A percentile compares a stretch with the other conserved stretches of the same genome.
Evolutionary conservation across 2,888 invertebrate genomes (phyloP).

Genomic region (Parnassius glacialis): DNA sequence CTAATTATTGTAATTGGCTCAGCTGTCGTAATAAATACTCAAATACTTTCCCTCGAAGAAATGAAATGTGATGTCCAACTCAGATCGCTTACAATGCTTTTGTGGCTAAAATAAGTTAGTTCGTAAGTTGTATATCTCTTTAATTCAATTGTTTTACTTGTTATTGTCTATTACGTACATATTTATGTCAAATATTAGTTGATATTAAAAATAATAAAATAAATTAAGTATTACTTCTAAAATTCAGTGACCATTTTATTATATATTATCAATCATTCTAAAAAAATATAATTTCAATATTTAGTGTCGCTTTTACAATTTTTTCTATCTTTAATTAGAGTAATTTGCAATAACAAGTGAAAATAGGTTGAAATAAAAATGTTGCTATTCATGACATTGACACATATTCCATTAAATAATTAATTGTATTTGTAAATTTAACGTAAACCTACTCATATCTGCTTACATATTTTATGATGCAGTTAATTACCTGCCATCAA

Average conservation of each 20-base stretch:
- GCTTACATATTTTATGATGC: conserved; percentile 59
- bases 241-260: background rate
- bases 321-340: background rate
- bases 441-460: conserved; percentile 72
- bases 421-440: conserved; percentile 50
- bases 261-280: background rate
- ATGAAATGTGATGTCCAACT: conserved; percentile 52
- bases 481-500: conserved; percentile 19
- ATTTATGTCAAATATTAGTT: too few relatives aligned
- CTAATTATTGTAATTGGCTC: conserved; percentile 39
- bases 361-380: conserved; percentile 35
- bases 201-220: too few relatives aligned
- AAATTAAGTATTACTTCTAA: background rate
- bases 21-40: conserved; percentile 62
- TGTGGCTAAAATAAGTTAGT: conserved; percentile 67
- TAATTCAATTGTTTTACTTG: conserved; percentile 39
- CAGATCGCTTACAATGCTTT: conserved; percentile 70
- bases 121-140: conserved; percentile 65
- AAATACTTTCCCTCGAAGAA: conserved; percentile 37
- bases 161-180: conserved; percentile 22
- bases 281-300: too few relatives aligned
- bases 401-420: conserved; percentile 53
- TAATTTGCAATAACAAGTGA: conserved; percentile 39
- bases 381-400: conserved; percentile 57
- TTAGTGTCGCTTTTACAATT: background rate